Conservation (phyloP, 2,888 invertebrate species). For the Oscheius sp. region DNA sequence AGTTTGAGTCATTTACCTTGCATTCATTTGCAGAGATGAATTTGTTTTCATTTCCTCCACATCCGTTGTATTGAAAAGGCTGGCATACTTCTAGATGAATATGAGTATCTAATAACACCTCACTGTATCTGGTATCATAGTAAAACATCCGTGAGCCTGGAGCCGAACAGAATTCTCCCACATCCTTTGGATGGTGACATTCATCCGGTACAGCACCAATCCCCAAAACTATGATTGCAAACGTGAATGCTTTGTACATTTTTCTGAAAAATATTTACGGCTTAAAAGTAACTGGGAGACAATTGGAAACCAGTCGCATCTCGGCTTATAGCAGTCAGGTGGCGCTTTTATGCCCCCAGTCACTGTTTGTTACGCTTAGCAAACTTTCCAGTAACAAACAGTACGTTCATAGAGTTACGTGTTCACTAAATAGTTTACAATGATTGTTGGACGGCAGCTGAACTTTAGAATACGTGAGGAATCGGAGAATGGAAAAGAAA, state of each 20-base stretch:
- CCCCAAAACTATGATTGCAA: neutral
- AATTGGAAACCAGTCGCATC: constrained; percentile 10
- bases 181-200: constrained; percentile 49
- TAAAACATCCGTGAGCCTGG: constrained; percentile 48
- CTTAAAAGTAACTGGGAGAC: neutral
- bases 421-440: too few relatives aligned
- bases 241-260: neutral
- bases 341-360: constrained; percentile 19
- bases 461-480: too few relatives aligned
- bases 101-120: constrained; percentile 21
- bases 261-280: neutral
- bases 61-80: constrained; percentile 65
- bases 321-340: constrained; percentile 1
- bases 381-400: constrained; percentile 29
- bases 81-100: constrained; percentile 63
- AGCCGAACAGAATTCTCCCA: constrained; percentile 41
- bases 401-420: neutral
- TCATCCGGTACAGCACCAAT: constrained; percentile 24
- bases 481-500: too few relatives aligned
- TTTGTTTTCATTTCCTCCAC: constrained; percentile 63
- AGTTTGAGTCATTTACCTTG: constrained; percentile 29
- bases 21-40: constrained; percentile 50
- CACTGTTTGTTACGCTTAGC: constrained; percentile 25
- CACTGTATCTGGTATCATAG: constrained; percentile 55
- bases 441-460: too few relatives aligned